A percentile compares a stretch with the other conserved stretches of the same genome.
Evolutionary conservation across 2,113 vertebrate genomes (phyloP).

Genomic region (Mystacornis crossleyi): DNA sequence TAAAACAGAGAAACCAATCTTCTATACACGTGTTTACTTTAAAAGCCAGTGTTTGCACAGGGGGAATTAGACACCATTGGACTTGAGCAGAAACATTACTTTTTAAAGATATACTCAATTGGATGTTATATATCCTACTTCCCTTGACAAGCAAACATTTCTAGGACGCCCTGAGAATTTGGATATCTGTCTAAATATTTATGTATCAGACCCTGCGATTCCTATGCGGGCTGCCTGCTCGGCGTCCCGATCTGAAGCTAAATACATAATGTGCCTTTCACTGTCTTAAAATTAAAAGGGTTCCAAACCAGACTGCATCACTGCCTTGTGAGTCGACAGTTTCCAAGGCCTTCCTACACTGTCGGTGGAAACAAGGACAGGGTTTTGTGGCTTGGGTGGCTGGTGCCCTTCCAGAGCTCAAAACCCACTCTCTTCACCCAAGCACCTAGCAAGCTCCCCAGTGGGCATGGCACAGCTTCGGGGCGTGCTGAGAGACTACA

Average conservation of each 20-base stretch:
- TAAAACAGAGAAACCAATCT: conserved; percentile 66
- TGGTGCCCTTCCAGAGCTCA: neutral
- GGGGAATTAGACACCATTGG: conserved; percentile 53
- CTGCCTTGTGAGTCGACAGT: neutral
- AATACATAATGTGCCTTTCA: conserved; percentile 41
- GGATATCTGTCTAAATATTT: conserved; percentile 73
- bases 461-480: rapidly evolving
- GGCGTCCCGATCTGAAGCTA: conserved; percentile 21
- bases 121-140: conserved; percentile 70
- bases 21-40: conserved; percentile 57
- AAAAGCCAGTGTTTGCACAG: conserved; percentile 58
- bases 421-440: neutral
- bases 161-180: conserved; percentile 63
- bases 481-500: neutral
- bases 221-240: conserved; percentile 1
- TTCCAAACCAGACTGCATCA: neutral
- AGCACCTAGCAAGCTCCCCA: neutral
- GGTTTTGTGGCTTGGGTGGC: neutral
- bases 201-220: conserved; percentile 25
- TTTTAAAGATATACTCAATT: conserved; percentile 66
- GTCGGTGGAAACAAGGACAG: neutral
- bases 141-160: conserved; percentile 74
- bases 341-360: neutral
- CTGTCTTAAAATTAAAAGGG: conserved; percentile 1
- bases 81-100: conserved; percentile 61